Evolutionary conservation across 2,888 invertebrate species (phyloP).

Genomic region (Synanthedon formicaeformis): DNA sequence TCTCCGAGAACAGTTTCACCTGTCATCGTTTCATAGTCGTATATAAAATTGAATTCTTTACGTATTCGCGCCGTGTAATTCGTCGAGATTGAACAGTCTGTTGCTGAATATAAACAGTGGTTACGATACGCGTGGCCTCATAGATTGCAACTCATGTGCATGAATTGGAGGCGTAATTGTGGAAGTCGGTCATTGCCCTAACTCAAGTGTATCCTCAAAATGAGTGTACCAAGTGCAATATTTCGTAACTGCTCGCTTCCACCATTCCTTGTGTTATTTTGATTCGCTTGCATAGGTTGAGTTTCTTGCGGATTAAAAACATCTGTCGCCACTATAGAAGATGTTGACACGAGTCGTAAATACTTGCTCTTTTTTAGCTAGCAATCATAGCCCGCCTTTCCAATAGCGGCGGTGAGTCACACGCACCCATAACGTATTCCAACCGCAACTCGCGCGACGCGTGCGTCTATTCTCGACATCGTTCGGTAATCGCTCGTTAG

Average conservation of each 20-base stretch:
- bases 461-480: slow-evolving; percentile 42
- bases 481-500: slow-evolving; percentile 58
- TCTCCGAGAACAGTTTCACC: slow-evolving; percentile 51
- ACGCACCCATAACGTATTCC: slow-evolving; percentile 46
- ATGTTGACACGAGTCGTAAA: slow-evolving; percentile 40
- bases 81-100: slow-evolving; percentile 23
- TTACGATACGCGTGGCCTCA: slow-evolving; percentile 17
- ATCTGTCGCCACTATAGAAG: slow-evolving; percentile 27
- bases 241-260: slow-evolving; percentile 46
- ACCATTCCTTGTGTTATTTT: slow-evolving; percentile 34
- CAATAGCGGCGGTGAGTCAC: slow-evolving; percentile 39
- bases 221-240: slow-evolving; percentile 31
- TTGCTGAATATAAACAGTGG: slow-evolving; percentile 53
- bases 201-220: slow-evolving; percentile 50
- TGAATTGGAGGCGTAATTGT: slow-evolving; percentile 64
- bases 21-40: slow-evolving; percentile 45
- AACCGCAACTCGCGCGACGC: slow-evolving; percentile 26
- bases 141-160: slow-evolving; percentile 53
- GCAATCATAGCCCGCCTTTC: slow-evolving; percentile 22
- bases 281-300: slow-evolving; percentile 23
- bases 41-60: slow-evolving; percentile 55
- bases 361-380: slow-evolving; percentile 34
- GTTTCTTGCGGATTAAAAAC: slow-evolving; percentile 20
- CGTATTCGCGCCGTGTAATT: slow-evolving; percentile 46
- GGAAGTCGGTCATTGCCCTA: slow-evolving; percentile 65